Evolutionary conservation across 2,888 invertebrate species (phyloP), one percentile per base, ranked within the genome.

Genomic region (Drymonia ruficornis): DNA sequence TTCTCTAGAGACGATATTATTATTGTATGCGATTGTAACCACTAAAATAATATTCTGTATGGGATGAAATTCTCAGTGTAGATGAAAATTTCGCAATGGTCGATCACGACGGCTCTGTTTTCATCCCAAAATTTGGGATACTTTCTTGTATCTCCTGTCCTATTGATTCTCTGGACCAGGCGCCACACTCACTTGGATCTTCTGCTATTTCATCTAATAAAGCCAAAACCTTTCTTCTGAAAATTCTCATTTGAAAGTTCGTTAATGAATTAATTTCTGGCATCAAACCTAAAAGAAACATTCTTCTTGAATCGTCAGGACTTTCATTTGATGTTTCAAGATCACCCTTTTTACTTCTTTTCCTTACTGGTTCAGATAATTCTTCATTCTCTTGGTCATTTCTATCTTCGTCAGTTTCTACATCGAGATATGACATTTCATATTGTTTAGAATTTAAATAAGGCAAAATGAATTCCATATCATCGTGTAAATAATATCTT

Each of bases 401-500:
- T 2, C 56, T 59, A 53, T 78, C 79, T 45, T 76, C 77, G 34
- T 73, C 77, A 0, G 67, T 68, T 42, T 78, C 78, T 46, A 62
- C 48, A 23, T 64, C 59, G 40, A 59, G 56, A 1, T 50, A 42
- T 18, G 56, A 16, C 11, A 52, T 56, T 0, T 65, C 59, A n/a
- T 59, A 56, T 19, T 55, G 63, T 63, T 65, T 70, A 15, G 63
- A 52, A 9, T 65, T 48, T 34, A 80, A 74, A 29, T 70, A 81
- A 2, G 82, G 82, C 29, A 79, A 53, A 16, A 82, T 66, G 54
- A 82, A 82, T 56, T 77, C 77, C 77, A 81, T 78, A 50, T 80
- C 78, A 40, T 74, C 78, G 42, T 80, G 76, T 49, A 82, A 65
- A 58, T 82, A 81, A 61, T 81, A 81, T 52, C 72, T 80, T 55